These are phyloP conservation scores for Emydura subglobosa DNA, from an alignment of 2,113 vertebrate species.

Conservation along the genomic window DNA sequence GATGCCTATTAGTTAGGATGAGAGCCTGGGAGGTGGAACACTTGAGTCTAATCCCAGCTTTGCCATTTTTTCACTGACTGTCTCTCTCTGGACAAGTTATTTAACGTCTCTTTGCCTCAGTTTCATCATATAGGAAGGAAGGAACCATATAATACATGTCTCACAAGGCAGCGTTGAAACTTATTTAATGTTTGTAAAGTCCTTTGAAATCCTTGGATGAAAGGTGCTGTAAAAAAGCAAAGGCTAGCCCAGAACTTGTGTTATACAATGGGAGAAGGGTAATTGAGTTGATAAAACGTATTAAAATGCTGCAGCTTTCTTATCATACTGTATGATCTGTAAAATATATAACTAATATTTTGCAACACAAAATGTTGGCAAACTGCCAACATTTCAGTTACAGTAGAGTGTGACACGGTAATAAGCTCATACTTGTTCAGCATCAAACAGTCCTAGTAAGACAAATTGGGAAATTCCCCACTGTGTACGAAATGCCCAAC, in stretches of 20 bases:
- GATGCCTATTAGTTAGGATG: neutral
- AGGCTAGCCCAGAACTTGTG: neutral
- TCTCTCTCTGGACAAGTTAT: neutral
- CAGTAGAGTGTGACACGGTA: conserved; percentile 32
- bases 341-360: neutral
- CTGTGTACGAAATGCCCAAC: neutral
- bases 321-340: neutral
- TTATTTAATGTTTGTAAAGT: neutral
- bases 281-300: conserved; percentile 37
- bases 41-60: neutral
- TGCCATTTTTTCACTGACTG: accelerated
- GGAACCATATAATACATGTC: neutral
- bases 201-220: conserved; percentile 1
- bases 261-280: neutral
- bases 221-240: neutral
- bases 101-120: neutral
- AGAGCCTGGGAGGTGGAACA: neutral
- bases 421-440: conserved; percentile 46
- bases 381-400: neutral
- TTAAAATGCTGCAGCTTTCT: conserved; percentile 5
- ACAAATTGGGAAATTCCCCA: conserved; percentile 42
- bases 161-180: neutral
- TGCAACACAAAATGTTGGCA: conserved; percentile 38
- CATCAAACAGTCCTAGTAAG: neutral
- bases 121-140: neutral